These are phyloP conservation scores for Stratiolaelaps scimitus DNA, from an alignment of 1,140 invertebrate genomes.

Conservation along the genomic window DNA sequence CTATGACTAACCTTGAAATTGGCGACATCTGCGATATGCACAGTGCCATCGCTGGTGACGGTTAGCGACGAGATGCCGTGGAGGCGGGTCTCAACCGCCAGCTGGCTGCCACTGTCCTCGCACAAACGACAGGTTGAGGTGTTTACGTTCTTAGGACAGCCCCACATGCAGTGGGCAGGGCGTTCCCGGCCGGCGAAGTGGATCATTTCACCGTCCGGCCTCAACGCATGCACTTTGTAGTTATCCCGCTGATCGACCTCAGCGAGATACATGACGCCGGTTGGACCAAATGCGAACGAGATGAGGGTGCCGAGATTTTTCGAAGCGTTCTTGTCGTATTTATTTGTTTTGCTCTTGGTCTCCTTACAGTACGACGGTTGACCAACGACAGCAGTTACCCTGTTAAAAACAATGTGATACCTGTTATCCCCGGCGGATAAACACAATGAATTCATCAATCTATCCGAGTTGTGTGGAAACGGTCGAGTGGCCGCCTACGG, in stretches of 20 bases:
- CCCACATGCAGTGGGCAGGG: conserved; percentile 31
- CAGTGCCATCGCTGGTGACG: conserved; percentile 80
- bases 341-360: conserved; percentile 42
- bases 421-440: no score
- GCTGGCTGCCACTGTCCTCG: conserved; percentile 28
- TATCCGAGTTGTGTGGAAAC: no score
- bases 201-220: conserved; percentile 77
- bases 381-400: conserved; percentile 80
- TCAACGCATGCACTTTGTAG: conserved; percentile 73
- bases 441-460: no score
- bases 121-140: background rate
- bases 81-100: conserved; percentile 52
- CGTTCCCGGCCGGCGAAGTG: conserved; percentile 65
- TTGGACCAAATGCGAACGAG: conserved; percentile 68
- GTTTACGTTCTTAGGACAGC: conserved; percentile 16
- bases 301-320: conserved; percentile 45
- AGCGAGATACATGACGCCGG: conserved; percentile 84
- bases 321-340: conserved; percentile 38
- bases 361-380: conserved; percentile 76
- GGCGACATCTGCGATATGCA: conserved; percentile 86
- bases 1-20: conserved; percentile 49
- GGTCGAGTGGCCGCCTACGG: no score
- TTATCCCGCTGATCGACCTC: conserved; percentile 89
- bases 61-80: conserved; percentile 83
- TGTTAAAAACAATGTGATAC: conserved; percentile 41